phyloP scores from a whole-genome alignment of 2,888 invertebrate genomes.

The Rhagonycha fulva region DNA sequence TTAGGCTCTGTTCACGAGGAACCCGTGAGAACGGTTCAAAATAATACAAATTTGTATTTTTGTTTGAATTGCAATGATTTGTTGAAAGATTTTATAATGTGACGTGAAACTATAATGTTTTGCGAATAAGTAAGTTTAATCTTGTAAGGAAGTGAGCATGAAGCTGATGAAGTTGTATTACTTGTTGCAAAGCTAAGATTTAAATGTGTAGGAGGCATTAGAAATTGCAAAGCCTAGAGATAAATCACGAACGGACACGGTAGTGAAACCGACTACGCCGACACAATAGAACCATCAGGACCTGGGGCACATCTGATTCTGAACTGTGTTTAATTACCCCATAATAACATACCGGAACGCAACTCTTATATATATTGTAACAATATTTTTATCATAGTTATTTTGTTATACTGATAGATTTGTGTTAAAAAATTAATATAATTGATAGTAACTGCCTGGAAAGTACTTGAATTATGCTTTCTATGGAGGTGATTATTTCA shows the following conservation, averaged over 20 bases:
- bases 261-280: conserved; percentile 28
- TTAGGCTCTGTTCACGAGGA: background rate
- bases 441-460: conserved; percentile 31
- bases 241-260: conserved; percentile 34
- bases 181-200: conserved; percentile 10
- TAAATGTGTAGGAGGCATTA: conserved; percentile 27
- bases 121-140: conserved; percentile 10
- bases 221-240: conserved; percentile 33
- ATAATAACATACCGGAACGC: conserved; percentile 32
- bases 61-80: background rate
- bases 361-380: conserved; percentile 27
- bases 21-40: background rate
- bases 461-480: conserved; percentile 31
- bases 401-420: conserved; percentile 28
- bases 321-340: conserved; percentile 31
- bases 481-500: conserved; percentile 9
- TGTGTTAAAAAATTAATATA: conserved; percentile 30
- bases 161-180: conserved; percentile 19
- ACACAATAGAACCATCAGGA: conserved; percentile 28
- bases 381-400: conserved; percentile 13
- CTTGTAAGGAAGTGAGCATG: conserved; percentile 19
- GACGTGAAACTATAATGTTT: background rate
- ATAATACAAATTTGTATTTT: background rate
- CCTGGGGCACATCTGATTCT: conserved; percentile 32
- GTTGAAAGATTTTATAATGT: background rate